These are phyloP conservation scores for Odontamblyopus rebecca DNA, from an alignment of 2,797 vertebrate genomes.

Conservation along the genomic window DNA sequence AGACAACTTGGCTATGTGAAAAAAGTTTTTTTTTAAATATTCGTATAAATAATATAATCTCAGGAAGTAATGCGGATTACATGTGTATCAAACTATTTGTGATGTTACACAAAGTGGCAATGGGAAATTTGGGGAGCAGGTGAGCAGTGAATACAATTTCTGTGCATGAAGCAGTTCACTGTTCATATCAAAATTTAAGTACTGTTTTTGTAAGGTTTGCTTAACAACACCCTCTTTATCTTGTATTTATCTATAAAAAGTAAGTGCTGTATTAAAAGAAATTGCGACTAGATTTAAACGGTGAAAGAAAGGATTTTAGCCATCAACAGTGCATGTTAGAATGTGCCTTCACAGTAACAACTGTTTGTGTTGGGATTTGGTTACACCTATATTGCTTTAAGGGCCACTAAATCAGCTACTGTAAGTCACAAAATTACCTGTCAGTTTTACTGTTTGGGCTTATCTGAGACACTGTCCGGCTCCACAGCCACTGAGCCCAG, in stretches of 20 bases:
- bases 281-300: no score
- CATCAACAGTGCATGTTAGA: not conserved
- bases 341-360: not conserved
- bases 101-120: not conserved
- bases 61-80: no score
- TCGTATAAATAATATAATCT: no score
- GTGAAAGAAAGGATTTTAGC: not conserved
- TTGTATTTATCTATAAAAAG: no score
- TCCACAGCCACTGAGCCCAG: slow-evolving; percentile 45
- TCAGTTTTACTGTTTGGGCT: slow-evolving; percentile 24
- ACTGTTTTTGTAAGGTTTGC: not conserved
- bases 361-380: not conserved
- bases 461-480: slow-evolving; percentile 44
- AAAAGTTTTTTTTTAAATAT: no score
- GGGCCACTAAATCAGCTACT: slow-evolving; percentile 12
- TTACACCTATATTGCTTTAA: slow-evolving; percentile 9
- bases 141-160: not conserved
- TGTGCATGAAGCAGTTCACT: not conserved
- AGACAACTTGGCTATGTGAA: no score
- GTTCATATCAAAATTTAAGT: not conserved
- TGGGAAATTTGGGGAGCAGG: not conserved
- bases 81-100: not conserved
- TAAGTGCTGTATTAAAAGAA: no score
- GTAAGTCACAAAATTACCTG: slow-evolving; percentile 18
- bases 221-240: no score